phyloP scores from a whole-genome alignment of 2,113 vertebrate genomes.

The Picathartes gymnocephalus region DNA sequence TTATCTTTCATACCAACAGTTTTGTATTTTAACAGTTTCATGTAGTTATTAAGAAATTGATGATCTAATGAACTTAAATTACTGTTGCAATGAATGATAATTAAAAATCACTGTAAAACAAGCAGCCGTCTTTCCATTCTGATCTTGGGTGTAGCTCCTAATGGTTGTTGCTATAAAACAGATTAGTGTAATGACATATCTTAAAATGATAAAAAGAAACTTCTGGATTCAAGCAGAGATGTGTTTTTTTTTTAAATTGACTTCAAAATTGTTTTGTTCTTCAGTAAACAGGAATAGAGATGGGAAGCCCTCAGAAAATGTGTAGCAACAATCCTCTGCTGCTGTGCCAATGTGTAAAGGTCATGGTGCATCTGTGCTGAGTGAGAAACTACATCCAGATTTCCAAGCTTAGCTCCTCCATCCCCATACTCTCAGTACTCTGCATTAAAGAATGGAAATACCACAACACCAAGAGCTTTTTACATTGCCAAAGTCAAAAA shows the following conservation, averaged over 20 bases:
- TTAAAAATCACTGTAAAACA: not conserved
- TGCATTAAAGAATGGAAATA: not conserved
- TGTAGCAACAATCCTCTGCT: not conserved
- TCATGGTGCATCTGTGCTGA: not conserved
- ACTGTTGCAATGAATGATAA: not conserved
- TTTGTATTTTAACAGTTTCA: not conserved
- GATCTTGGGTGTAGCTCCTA: not conserved
- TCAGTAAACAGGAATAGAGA: not conserved
- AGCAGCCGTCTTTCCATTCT: not conserved
- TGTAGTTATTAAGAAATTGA: not conserved
- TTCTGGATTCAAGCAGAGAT: not conserved
- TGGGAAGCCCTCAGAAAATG: not conserved
- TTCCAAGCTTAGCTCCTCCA: not conserved
- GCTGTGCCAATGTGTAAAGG: not conserved
- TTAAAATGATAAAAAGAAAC: not conserved
- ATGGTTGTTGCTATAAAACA: not conserved
- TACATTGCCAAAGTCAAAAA: not conserved
- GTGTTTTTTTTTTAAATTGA: not conserved
- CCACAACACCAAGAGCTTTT: no score
- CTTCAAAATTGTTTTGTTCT: not conserved
- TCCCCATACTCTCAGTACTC: not conserved
- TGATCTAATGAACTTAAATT: not conserved
- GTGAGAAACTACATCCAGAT: not conserved
- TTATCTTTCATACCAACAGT: not conserved
- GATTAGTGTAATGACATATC: not conserved